Evolutionary conservation across 2,888 invertebrate species (phyloP), one percentile per base, ranked within the genome.

Genomic region (Malacosoma neustria): DNA sequence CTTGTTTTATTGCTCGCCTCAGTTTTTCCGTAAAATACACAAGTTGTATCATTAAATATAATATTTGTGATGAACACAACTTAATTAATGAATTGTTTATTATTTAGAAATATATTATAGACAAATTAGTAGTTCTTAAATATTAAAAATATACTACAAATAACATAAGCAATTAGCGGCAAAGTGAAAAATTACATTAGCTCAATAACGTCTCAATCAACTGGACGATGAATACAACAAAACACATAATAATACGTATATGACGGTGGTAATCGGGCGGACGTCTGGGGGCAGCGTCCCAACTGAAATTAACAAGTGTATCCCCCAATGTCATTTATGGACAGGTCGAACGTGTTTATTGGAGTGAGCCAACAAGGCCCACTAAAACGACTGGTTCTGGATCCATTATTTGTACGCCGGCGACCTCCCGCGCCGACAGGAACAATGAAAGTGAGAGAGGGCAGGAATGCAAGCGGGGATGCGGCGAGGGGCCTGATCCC

Each of bases 371-470:
- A 61, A 61, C 67, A 59, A 67, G 67, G 60, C 63, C 61, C 61
- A 63, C 72, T 67, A 61, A 58, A 63, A 61, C 62, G 69, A 80
- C 74, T 72, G 72, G 77, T 73, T 76, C 65, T 72, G 72, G 77
- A 72, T 76, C 66, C 62, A 76, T 76, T 75, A 72, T 72, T 70
- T 68, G 73, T 72, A 61, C 61, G 60, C 54, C 66, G 68, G 73
- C 82, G 82, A 82, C 84, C 82, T 81, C 80, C 84, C 82, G 81
- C 75, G 61, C 80, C 69, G 80, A 70, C 60, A 67, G 74, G 81
- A 79, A 84, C 84, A 84, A 84, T 82, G 82, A 82, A 79, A 82
- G 84, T 84, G 84, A 81, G 82, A 77, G 81, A 80, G 76, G 75
- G 72, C 73, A 72, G 79, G 84, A 82, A 81, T 80, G 80, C 66